Percentiles rank a stretch among this genome's conserved stretches.
These are phyloP conservation scores for Liparis tanakae DNA, from an alignment of 2,797 vertebrate species.

Conservation along the genomic window DNA sequence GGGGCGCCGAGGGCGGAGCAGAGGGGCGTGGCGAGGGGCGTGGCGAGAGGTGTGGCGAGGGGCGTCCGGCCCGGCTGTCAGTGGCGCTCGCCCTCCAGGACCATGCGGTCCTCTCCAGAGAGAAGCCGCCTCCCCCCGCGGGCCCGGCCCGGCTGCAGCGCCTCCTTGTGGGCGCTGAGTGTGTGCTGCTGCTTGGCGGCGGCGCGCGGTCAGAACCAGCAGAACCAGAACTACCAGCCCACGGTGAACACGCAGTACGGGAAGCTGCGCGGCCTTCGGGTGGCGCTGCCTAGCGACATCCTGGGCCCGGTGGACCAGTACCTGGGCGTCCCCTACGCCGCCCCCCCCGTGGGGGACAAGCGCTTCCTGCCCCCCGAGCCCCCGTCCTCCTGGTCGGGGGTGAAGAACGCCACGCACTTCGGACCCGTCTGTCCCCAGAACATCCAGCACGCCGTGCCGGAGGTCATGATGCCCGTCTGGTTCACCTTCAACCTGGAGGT, in stretches of 20 bases:
- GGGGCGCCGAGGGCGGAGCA: conserved; percentile 59
- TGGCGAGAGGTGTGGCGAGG: conserved; percentile 64
- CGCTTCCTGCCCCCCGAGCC: conserved; percentile 97
- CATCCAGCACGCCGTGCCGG: conserved; percentile 98
- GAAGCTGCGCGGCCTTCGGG: conserved; percentile 93
- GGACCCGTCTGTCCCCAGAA: conserved; percentile 99
- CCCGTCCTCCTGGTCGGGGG: conserved; percentile 96
- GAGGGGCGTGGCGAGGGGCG: no score
- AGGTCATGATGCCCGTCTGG: conserved; percentile 99
- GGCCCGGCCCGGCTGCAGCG: conserved; percentile 64
- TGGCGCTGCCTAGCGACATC: conserved; percentile 96
- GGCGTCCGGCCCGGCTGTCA: conserved; percentile 68
- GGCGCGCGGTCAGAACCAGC: conserved; percentile 83
- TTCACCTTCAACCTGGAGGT: conserved; percentile 99
- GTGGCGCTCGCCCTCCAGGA: conserved; percentile 75
- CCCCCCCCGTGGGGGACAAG: conserved; percentile 93
- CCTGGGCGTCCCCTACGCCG: conserved; percentile 94
- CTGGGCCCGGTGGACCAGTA: conserved; percentile 98
- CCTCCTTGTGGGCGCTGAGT: conserved; percentile 90
- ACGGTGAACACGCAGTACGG: conserved; percentile 98
- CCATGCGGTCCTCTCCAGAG: conserved; percentile 84
- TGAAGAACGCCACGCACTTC: conserved; percentile 98
- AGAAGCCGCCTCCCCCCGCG: conserved; percentile 74
- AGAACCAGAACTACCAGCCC: conserved; percentile 88
- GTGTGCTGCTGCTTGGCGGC: conserved; percentile 84